Evolutionary conservation across 2,888 invertebrate genomes (phyloP).

Genomic region (Trissolcus japonicus): DNA sequence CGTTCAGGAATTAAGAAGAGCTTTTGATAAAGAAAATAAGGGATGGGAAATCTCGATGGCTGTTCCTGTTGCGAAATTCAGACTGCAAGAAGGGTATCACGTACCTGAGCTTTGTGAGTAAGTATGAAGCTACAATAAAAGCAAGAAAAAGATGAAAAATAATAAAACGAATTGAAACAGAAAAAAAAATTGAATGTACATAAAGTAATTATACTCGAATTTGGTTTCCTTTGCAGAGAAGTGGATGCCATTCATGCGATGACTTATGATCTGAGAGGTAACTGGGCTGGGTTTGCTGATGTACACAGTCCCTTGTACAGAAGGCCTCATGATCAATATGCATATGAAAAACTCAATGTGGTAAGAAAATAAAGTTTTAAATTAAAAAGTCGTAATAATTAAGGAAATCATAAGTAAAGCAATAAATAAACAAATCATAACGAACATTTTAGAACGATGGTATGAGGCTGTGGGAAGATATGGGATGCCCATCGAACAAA

Average conservation of each 20-base stretch:
- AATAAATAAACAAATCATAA: neutral
- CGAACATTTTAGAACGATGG: conserved; percentile 83
- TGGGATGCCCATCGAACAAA: conserved; percentile 91
- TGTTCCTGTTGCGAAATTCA: conserved; percentile 90
- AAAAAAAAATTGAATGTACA: too few species aligned
- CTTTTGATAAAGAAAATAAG: conserved; percentile 85
- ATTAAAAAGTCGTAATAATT: conserved; percentile 13
- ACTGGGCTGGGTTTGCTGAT: conserved; percentile 95
- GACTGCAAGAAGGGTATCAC: conserved; percentile 92
- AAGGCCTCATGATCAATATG: conserved; percentile 91
- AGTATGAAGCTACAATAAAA: conserved; percentile 70
- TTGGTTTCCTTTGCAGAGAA: conserved; percentile 77
- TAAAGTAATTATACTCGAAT: neutral
- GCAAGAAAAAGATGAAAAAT: neutral
- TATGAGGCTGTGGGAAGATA: conserved; percentile 90
- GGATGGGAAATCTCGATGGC: conserved; percentile 94
- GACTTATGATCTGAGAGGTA: conserved; percentile 91
- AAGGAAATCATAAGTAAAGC: neutral
- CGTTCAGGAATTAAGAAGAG: conserved; percentile 87
- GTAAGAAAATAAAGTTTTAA: conserved; percentile 78
- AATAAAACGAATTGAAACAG: too few species aligned
- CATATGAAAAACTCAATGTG: conserved; percentile 92
- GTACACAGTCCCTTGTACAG: conserved; percentile 91
- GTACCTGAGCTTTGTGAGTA: conserved; percentile 93
- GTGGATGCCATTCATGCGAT: conserved; percentile 90